Percentiles rank a stretch among this genome's conserved stretches.
These are phyloP conservation scores for Drosophila insularis DNA, from an alignment of 1,140 invertebrate genomes.

Conservation along the genomic window DNA sequence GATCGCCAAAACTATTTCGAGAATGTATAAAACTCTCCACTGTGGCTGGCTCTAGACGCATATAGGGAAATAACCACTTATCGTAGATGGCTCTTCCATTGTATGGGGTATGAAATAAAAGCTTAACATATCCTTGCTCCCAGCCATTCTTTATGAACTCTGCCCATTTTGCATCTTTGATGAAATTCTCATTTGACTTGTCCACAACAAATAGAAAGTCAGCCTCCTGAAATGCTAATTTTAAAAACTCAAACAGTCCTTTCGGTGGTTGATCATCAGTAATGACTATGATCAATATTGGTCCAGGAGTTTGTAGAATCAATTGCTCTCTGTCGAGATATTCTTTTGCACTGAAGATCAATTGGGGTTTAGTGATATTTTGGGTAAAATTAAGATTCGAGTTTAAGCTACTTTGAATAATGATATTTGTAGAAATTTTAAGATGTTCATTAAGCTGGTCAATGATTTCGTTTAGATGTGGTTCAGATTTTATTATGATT, in stretches of 20 bases:
- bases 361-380: neutral
- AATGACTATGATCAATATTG: slow-evolving; percentile 43
- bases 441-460: slow-evolving; percentile 48
- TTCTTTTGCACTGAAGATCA: slow-evolving; percentile 26
- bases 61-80: slow-evolving; percentile 37
- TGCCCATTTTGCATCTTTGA: slow-evolving; percentile 22
- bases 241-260: slow-evolving; percentile 10
- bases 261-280: slow-evolving; percentile 19
- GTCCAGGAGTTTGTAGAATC: slow-evolving; percentile 6
- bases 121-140: slow-evolving; percentile 38
- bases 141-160: slow-evolving; percentile 21
- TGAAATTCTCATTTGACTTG: neutral
- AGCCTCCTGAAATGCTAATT: slow-evolving; percentile 36
- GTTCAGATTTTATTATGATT: neutral
- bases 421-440: slow-evolving; percentile 32
- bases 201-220: slow-evolving; percentile 47
- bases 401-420: slow-evolving; percentile 19
- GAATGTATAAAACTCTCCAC: slow-evolving; percentile 12
- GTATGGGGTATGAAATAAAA: slow-evolving; percentile 32
- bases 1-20: neutral
- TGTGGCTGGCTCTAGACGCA: neutral
- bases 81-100: slow-evolving; percentile 25
- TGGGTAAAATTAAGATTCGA: slow-evolving; percentile 15
- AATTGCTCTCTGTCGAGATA: slow-evolving; percentile 31
- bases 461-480: slow-evolving; percentile 19